Base-by-base conservation (phyloP, 2,113 vertebrate species). In the Dipodomys stephensi region DNA sequence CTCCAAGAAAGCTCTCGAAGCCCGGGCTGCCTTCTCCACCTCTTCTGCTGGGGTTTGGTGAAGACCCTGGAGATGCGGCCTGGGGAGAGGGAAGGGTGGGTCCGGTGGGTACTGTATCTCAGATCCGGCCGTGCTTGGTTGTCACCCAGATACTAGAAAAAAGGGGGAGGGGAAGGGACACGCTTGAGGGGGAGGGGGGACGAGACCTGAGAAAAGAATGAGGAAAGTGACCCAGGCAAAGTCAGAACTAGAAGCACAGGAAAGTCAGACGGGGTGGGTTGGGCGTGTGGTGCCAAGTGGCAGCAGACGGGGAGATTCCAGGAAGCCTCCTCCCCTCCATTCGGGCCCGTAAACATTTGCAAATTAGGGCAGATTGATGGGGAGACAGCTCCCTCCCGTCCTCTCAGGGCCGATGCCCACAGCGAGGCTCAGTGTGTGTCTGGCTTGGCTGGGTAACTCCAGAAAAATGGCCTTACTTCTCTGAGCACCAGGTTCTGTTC, bases 281-380 rank as follows among this genome's bases (percentile, higher is more conserved):
- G 53, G 18, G 53, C 12, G 16, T 57, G 15, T 4, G 12, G 2
- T 13, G 5, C 57, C n/a, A 16, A 28, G 32, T 30, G 23, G 25
- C 44, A 39, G 57, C 3, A 53, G 15, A 32, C 0, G 5, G 73
- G 19, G 32, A 0, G 2, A 60, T 35, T 11, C 65, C 35, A 4
- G 32, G 0, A 2, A 60, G 28, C 20, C 60, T 64, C 4, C 53
- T 57, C 53, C 53, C 53, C 53, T 57, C 53, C 53, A 4, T 0
- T 22, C 13, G 30, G 22, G n/a, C 12, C 35, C 62, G 9, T 6
- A 78, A 64, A 60, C 10, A 64, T 23, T 28, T 2, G 2, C 25
- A 60, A 78, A 20, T 62, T 28, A 44, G 72, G 67, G 44, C 77
- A 9, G 71, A 57, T 57, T 57, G 39, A 39, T 39, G 68, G 15